These are phyloP conservation scores for Dasypus novemcinctus DNA, from an alignment of 2,113 vertebrate species.

Conservation along the genomic window DNA sequence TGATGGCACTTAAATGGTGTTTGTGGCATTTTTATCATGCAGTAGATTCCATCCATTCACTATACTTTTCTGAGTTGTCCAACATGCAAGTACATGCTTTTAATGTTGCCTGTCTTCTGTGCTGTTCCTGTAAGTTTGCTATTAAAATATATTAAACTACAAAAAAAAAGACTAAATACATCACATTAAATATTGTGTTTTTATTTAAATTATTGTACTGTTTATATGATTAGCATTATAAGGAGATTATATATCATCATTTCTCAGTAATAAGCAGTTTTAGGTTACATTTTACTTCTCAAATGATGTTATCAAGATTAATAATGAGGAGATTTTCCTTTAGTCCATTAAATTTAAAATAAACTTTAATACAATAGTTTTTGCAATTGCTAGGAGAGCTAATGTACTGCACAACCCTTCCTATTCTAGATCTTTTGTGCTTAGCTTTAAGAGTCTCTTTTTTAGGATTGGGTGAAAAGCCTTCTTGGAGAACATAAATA, in stretches of 20 bases:
- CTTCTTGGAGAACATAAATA: background rate
- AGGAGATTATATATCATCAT: background rate
- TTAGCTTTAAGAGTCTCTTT: too few relatives aligned
- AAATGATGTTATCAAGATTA: background rate
- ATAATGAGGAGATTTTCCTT: background rate
- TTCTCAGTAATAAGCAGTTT: background rate
- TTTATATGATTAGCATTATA: background rate
- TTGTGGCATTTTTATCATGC: background rate
- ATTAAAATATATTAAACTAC: conserved; percentile 91
- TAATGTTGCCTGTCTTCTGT: conserved; percentile 91
- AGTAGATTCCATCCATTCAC: background rate
- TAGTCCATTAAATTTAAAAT: background rate
- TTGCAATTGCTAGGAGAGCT: background rate
- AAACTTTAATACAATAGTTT: background rate
- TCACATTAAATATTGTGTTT: background rate
- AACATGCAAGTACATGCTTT: conserved; percentile 89
- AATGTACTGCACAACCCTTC: background rate
- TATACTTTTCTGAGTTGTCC: conserved; percentile 84
- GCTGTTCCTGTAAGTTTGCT: conserved; percentile 92
- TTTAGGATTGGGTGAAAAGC: background rate
- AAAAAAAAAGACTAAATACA: background rate
- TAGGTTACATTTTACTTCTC: background rate
- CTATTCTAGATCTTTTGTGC: background rate
- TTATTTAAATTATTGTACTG: background rate
- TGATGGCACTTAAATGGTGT: background rate